These are phyloP conservation scores for Myripristis murdjan DNA, from an alignment of 2,797 vertebrate species.

Conservation along the genomic window DNA sequence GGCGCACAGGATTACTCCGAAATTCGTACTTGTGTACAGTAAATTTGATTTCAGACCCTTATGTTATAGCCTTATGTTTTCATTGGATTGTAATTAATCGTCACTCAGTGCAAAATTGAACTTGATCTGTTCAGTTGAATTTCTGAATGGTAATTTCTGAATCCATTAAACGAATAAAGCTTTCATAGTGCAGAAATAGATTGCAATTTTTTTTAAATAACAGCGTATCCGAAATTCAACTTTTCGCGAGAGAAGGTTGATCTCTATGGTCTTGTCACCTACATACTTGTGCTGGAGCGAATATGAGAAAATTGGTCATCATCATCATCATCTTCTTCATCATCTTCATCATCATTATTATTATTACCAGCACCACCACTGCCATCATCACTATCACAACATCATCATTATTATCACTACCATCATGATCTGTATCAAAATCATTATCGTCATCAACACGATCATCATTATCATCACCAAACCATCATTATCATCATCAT, in stretches of 20 bases:
- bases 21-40: background rate
- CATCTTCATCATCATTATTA: background rate
- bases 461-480: background rate
- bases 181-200: background rate
- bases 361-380: too few relatives aligned
- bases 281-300: conserved; percentile 6
- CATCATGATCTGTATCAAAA: background rate
- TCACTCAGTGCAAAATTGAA: conserved; percentile 21
- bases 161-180: conserved; percentile 6
- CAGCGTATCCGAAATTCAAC: background rate
- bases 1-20: conserved; percentile 17
- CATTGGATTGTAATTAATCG: conserved; percentile 40
- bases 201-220: background rate
- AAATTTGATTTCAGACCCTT: conserved; percentile 27
- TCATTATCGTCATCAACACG: background rate
- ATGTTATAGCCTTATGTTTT: background rate
- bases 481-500: background rate
- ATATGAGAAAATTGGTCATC: conserved; percentile 18
- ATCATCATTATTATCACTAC: background rate
- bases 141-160: conserved; percentile 12
- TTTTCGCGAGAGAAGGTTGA: background rate
- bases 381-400: background rate
- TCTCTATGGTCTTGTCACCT: background rate
- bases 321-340: background rate
- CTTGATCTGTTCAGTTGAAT: conserved; percentile 23